phyloP scores from a whole-genome alignment of 2,888 invertebrate genomes.

The Eutolmus rufibarbis region DNA sequence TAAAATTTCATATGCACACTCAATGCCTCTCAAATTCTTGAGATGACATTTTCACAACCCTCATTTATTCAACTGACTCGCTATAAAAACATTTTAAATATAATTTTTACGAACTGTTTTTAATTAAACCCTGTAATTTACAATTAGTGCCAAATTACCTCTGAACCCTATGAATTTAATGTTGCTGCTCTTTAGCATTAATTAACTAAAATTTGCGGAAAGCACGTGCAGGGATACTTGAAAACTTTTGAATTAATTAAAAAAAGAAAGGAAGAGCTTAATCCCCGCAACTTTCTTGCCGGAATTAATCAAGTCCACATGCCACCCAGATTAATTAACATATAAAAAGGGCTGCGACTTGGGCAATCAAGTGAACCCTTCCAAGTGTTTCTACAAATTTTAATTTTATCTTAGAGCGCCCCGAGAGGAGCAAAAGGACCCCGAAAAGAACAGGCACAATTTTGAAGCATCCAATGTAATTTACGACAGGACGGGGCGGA shows the following conservation, averaged over 20 bases:
- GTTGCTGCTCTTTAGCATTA: background rate
- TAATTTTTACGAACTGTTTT: background rate
- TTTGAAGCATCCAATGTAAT: background rate
- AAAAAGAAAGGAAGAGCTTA: background rate
- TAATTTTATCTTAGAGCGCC: slow-evolving; percentile 12
- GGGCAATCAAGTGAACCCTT: slow-evolving; percentile 6
- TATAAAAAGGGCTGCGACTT: slow-evolving; percentile 1
- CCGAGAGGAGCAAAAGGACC: background rate
- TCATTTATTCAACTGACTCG: background rate
- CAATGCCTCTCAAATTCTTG: background rate
- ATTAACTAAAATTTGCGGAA: background rate
- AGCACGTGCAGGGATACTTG: background rate
- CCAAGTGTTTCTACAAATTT: slow-evolving; percentile 12
- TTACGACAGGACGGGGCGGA: background rate
- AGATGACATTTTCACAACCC: background rate
- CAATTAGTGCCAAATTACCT: background rate
- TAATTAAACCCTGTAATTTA: background rate
- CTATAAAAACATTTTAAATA: background rate
- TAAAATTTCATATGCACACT: background rate
- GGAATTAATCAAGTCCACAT: slow-evolving; percentile 2
- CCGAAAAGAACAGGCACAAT: background rate
- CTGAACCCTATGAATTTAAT: background rate
- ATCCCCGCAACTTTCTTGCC: background rate
- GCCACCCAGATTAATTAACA: slow-evolving; percentile 9
- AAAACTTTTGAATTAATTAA: background rate